phyloP scores from a whole-genome alignment of 2,797 vertebrate genomes.

The Pempheris klunzingeri region DNA sequence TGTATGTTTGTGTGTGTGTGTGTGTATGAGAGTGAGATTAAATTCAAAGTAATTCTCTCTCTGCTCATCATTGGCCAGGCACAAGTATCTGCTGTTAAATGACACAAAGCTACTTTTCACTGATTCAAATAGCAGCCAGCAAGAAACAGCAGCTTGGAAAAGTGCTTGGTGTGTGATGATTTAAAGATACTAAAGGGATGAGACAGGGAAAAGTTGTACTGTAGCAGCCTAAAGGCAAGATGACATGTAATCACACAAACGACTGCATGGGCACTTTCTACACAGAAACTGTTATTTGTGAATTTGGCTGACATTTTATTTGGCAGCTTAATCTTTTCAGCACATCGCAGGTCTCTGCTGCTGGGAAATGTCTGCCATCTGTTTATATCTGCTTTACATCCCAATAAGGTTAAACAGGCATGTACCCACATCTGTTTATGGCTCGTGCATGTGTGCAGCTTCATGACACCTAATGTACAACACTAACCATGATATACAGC shows the following conservation, averaged over 20 bases:
- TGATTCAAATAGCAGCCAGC: conserved; percentile 10
- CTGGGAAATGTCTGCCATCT: not conserved
- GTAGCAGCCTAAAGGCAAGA: conserved; percentile 19
- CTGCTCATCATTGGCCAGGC: conserved; percentile 16
- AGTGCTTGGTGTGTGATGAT: conserved; percentile 35
- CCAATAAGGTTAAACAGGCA: conserved; percentile 21
- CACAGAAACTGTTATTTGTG: not conserved
- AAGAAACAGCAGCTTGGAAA: conserved; percentile 34
- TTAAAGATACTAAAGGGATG: conserved; percentile 37
- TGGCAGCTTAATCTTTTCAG: conserved; percentile 8
- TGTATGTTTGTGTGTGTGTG: not conserved
- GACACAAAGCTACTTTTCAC: conserved; percentile 14
- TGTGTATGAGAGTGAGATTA: conserved; percentile 1
- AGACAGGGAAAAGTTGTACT: conserved; percentile 17
- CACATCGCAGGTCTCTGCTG: not conserved
- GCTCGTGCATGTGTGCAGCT: not conserved
- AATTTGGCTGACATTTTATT: conserved; percentile 9
- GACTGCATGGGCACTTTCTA: conserved; percentile 1
- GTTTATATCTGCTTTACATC: conserved; percentile 19
- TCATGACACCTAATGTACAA: not conserved
- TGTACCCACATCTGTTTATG: not conserved
- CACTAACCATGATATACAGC: not conserved
- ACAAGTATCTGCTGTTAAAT: conserved; percentile 25
- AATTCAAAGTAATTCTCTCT: conserved; percentile 26
- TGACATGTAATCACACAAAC: not conserved